Percentiles rank a stretch among this genome's conserved stretches.
Conservation (phyloP, 1,140 invertebrate genomes). For the Marisa cornuarietis region DNA sequence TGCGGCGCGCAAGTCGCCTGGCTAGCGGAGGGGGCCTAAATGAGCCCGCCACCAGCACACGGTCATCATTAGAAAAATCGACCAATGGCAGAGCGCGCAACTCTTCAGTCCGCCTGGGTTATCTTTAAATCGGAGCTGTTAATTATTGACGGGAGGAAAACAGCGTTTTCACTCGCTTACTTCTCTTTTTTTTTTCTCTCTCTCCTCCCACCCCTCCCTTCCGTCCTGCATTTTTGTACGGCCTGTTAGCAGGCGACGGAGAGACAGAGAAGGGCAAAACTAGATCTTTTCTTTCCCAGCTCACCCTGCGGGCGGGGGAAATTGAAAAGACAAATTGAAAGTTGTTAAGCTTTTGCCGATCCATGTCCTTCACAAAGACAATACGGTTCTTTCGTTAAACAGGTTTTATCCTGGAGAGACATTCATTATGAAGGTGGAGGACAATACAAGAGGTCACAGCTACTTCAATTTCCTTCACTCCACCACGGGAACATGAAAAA, state of each 20-base stretch:
- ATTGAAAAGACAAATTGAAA: constrained; percentile 18
- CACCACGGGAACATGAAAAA: no score
- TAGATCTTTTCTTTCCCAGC: neutral
- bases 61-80: constrained; percentile 28
- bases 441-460: neutral
- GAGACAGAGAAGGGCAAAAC: neutral
- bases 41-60: constrained; percentile 14
- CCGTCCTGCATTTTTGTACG: neutral
- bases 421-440: neutral
- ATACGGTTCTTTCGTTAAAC: neutral
- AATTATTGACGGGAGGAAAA: constrained; percentile 18
- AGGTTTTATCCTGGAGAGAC: neutral
- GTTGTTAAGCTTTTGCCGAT: constrained; percentile 6
- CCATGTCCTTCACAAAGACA: neutral
- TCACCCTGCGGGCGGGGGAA: constrained; percentile 5
- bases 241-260: neutral
- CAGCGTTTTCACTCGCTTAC: constrained; percentile 14
- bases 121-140: constrained; percentile 19
- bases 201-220: neutral
- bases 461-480: neutral
- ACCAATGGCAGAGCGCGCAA: constrained; percentile 16
- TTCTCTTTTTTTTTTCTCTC: neutral
- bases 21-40: constrained; percentile 13
- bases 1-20: neutral
- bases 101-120: constrained; percentile 11